These are phyloP conservation scores for Ambastaia sidthimunki DNA, from an alignment of 2,797 vertebrate species.

Conservation along the genomic window DNA sequence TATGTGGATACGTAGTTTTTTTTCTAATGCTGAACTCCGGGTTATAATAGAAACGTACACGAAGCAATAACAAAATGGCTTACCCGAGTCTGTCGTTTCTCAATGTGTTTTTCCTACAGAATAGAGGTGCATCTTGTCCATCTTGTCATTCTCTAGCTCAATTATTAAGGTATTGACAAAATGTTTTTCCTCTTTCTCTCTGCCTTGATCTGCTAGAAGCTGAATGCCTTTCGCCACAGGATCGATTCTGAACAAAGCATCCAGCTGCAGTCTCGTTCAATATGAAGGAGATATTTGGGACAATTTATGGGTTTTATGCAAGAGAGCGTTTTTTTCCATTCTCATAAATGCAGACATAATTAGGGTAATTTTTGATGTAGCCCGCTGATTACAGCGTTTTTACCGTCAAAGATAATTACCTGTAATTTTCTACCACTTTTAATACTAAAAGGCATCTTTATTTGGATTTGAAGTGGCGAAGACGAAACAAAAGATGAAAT, in stretches of 20 bases:
- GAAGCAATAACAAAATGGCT: conserved; percentile 80
- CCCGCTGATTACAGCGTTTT: conserved; percentile 99
- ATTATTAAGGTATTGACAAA: conserved; percentile 98
- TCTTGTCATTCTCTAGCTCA: conserved; percentile 97
- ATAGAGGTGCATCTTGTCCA: conserved; percentile 89
- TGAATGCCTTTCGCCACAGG: conserved; percentile 98
- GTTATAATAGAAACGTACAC: conserved; percentile 61
- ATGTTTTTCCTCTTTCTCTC: conserved; percentile 94
- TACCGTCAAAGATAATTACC: conserved; percentile 99
- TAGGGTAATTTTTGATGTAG: conserved; percentile 99
- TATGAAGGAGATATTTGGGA: conserved; percentile 99
- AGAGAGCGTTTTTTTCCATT: conserved; percentile 96
- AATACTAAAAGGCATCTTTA: conserved; percentile 99
- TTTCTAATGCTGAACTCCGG: neutral
- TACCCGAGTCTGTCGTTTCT: conserved; percentile 82
- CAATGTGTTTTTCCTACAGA: conserved; percentile 72
- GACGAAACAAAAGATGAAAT: conserved; percentile 99
- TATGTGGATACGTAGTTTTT: neutral
- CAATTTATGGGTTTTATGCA: conserved; percentile 99
- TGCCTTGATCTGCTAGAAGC: conserved; percentile 93
- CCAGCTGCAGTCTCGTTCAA: conserved; percentile 99
- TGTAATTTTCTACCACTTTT: conserved; percentile 99
- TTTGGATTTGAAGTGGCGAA: conserved; percentile 99
- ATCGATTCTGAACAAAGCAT: conserved; percentile 99
- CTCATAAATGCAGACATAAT: conserved; percentile 99